Conservation (phyloP, 2,888 invertebrate species). For the Serrognathus titanus region DNA sequence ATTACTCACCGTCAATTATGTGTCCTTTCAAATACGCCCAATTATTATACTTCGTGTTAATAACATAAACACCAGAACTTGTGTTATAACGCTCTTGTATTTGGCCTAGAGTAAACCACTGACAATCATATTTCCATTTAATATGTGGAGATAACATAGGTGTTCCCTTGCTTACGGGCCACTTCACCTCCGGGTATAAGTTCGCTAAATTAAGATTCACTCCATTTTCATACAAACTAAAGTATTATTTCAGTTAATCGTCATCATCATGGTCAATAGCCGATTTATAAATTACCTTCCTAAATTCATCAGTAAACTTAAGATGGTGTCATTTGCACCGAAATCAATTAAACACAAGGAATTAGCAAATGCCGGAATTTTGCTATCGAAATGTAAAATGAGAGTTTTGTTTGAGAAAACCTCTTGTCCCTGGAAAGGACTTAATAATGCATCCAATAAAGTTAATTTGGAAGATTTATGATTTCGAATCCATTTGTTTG, state of each 20-base stretch:
- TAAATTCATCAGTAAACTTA: neutral
- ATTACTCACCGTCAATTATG: slow-evolving; percentile 70
- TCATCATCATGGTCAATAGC: neutral
- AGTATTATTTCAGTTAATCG: neutral
- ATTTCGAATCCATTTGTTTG: too few relatives aligned
- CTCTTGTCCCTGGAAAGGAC: neutral
- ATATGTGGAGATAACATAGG: slow-evolving; percentile 80
- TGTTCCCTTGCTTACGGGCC: slow-evolving; percentile 82
- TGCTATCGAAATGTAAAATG: neutral
- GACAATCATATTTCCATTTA: slow-evolving; percentile 84
- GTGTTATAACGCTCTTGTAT: neutral
- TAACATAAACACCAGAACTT: slow-evolving; percentile 46
- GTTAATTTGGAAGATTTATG: too few relatives aligned
- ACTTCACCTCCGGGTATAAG: slow-evolving; percentile 71
- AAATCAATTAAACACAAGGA: too few relatives aligned
- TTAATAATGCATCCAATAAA: too few relatives aligned
- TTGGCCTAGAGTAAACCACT: too few relatives aligned
- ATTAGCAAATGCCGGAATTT: too few relatives aligned
- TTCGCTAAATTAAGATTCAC: slow-evolving; percentile 69
- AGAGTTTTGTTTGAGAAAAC: neutral
- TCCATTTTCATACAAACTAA: slow-evolving; percentile 74
- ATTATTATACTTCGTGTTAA: slow-evolving; percentile 63
- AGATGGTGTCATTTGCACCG: too few relatives aligned
- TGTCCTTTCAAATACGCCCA: slow-evolving; percentile 75
- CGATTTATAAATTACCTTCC: slow-evolving; percentile 1